Base-by-base conservation (phyloP, 2,797 vertebrate species). In the Nothura maculosa region DNA sequence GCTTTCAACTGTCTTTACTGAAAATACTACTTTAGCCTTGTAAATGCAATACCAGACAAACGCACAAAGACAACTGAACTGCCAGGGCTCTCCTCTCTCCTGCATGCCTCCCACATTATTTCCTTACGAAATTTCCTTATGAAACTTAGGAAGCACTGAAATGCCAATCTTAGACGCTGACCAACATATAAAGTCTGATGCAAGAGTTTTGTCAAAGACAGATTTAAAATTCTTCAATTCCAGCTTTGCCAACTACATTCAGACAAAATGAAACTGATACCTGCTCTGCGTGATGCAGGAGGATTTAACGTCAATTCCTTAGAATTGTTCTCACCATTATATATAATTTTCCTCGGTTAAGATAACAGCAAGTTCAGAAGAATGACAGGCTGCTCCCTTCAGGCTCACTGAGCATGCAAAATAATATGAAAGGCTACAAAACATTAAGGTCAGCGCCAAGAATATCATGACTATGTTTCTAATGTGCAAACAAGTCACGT, bases 81-180 rank as follows among this genome's bases (percentile, higher is more conserved):
- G 67, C 30, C 52, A 42, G 8, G 10, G 70, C 43, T 77, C 64
- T 87, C 62, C 62, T 76, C 20, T 40, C n/a, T 16, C 34, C 58
- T 14, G 30, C 58, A 12, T 55, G 30, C 10, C 22, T 27, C 11
- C 42, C 13, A 20, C 0, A 55, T 52, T 87, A 70, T 45, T 85
- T 93, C 78, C 75, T 90, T 40, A 66, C 52, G 11, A 89, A 68
- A 70, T 45, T 85, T 93, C 78, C 75, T 90, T 40, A 66, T 57
- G 11, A 89, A 68, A 28, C 0, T 88, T 40, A 66, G 52, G 11
- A 89, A 68, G 36, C 16, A 19, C 30, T 90, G 78, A 76, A 92
- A 74, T 9, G 25, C 76, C 45, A 55, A 3, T 20, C 7, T 8
- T n/a, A 63, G 30, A 9, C 15, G 63, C 30, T 48, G 85, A 74